A percentile compares a stretch with the other conserved stretches of the same genome.
phyloP scores from a whole-genome alignment of 2,797 vertebrate species.

The Liasis olivaceus region DNA sequence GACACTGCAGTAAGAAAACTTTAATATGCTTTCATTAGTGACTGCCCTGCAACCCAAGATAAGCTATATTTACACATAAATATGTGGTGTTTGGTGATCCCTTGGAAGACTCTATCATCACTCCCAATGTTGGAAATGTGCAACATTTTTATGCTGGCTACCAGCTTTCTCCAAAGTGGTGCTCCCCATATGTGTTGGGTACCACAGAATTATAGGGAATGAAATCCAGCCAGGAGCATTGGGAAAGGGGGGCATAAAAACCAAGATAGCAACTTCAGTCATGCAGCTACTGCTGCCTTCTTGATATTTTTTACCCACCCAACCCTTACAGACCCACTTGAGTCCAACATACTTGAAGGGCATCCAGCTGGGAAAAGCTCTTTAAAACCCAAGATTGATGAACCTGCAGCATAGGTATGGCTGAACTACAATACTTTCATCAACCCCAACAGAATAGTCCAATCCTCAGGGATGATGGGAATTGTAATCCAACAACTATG shows the following conservation, averaged over 20 bases:
- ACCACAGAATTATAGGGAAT: neutral
- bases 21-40: neutral
- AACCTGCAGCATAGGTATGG: neutral
- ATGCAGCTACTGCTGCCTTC: neutral
- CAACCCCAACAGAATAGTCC: too few species aligned
- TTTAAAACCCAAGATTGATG: neutral
- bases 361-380: neutral
- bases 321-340: too few species aligned
- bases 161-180: neutral
- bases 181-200: neutral
- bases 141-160: neutral
- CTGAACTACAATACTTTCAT: too few species aligned
- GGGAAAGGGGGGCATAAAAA: neutral
- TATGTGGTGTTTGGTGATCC: neutral
- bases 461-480: neutral
- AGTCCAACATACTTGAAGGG: neutral
- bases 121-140: neutral
- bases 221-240: neutral
- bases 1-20: neutral
- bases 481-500: neutral
- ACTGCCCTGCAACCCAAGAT: neutral
- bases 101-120: neutral
- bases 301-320: neutral
- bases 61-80: neutral
- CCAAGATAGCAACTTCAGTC: neutral